Base-by-base conservation (phyloP, 1,140 invertebrate species). In the Cotesia chilonis region DNA sequence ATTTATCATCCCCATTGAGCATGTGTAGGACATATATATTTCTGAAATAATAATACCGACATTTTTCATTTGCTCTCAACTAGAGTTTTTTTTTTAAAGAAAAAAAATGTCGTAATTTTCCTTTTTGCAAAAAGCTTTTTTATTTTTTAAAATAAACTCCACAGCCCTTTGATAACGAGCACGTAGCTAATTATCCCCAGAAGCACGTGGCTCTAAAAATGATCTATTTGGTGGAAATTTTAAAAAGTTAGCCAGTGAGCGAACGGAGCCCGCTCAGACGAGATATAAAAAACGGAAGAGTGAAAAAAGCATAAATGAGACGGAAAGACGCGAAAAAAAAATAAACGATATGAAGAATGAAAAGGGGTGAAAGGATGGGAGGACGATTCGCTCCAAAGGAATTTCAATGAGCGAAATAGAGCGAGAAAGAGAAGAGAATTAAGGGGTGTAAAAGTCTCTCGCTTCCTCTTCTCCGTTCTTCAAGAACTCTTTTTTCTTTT, bases 161-260 rank as follows among this genome's bases (percentile, higher is more conserved):
- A 82, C 79, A 57, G 20, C 12, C 20, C n/a, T 64, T 37, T 60
- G 66, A 76, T 76, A 76, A 76, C 75, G 75, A 73, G 77, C 80
- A 80, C 80, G 83, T 82, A 80, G 80, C 81, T 85, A 85, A 85
- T 84, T 85, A 85, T 84, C 78, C 82, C 82, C 81, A 74, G 78
- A 77, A 79, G 82, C 80, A 78, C 77, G 68, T 38, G 78, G 73
- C 73, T 71, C 76, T 80, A 80, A 84, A 83, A 82, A 84, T 85
- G 84, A 84, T 85, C 83, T 84, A 85, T 85, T 82, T 76, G 80
- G 74, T 70, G 74, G 74, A 74, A 77, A 78, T 79, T 80, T 77
- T 81, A 78, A 57, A 14, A 68, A 35, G 38, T 68, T 52, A 36
- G 55, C 51, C 64, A 65, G 57, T 66, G 70, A 70, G 72, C 10